Evolutionary conservation across 2,888 invertebrate genomes (phyloP).

Genomic region (Archaeoteleia sp.): DNA sequence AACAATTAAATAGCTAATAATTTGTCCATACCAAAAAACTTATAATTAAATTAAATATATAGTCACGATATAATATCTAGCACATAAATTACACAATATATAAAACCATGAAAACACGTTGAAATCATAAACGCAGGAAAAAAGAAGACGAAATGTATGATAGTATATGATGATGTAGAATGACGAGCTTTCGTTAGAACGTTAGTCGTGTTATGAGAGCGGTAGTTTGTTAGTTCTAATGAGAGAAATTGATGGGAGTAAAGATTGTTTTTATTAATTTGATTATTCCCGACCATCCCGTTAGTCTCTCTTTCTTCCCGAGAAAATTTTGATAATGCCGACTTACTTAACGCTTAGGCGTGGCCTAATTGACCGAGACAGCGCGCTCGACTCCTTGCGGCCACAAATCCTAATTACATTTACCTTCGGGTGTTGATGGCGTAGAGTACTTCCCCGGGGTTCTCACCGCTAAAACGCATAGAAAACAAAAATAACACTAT

Average conservation of each 20-base stretch:
- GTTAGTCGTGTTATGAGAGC: conserved; percentile 38
- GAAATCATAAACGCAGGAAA: conserved; percentile 50
- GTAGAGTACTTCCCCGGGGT: conserved; percentile 76
- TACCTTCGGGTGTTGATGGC: conserved; percentile 76
- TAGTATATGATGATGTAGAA: conserved; percentile 25
- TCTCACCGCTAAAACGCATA: conserved; percentile 76
- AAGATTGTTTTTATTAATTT: too few species aligned
- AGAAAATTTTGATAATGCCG: conserved; percentile 70
- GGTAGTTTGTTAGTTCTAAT: conserved; percentile 43
- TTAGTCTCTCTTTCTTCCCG: conserved; percentile 62
- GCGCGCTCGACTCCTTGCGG: conserved; percentile 73
- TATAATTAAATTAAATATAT: conserved; percentile 33
- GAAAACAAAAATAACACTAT: conserved; percentile 66
- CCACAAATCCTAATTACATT: conserved; percentile 76
- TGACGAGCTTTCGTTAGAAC: conserved; percentile 25
- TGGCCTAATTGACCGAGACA: conserved; percentile 74
- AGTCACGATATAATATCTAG: conserved; percentile 46
- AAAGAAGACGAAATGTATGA: conserved; percentile 43
- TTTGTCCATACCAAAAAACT: conserved; percentile 27
- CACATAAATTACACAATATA: conserved; percentile 48
- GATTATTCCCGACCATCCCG: conserved; percentile 52
- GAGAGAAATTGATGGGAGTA: conserved; percentile 45
- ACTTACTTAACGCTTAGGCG: conserved; percentile 75
- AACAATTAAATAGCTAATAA: too few species aligned
- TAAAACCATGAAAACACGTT: conserved; percentile 48